Percentiles rank a stretch among this genome's conserved stretches.
phyloP scores from a whole-genome alignment of 2,113 vertebrate species.

The Aythya baeri region DNA sequence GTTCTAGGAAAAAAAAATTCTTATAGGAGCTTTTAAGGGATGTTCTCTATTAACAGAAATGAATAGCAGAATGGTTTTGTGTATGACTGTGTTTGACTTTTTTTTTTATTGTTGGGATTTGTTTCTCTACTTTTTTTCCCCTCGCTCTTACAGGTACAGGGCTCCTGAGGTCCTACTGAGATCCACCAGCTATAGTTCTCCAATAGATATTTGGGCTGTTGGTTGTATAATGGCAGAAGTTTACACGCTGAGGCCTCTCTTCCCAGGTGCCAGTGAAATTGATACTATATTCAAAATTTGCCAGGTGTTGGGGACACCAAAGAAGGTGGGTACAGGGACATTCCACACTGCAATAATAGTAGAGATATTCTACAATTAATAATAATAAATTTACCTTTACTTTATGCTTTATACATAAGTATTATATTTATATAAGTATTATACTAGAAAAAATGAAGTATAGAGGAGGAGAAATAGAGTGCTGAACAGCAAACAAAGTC shows the following conservation, averaged over 20 bases:
- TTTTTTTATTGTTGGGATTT: background rate
- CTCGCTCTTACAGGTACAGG: constrained; percentile 76
- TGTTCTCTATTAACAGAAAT: background rate
- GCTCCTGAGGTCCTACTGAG: constrained; percentile 85
- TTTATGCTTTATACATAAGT: background rate
- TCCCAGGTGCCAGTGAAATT: constrained; percentile 85
- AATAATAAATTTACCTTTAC: background rate
- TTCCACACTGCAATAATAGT: background rate
- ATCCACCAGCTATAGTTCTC: constrained; percentile 84
- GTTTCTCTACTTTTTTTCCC: background rate
- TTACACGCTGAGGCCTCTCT: constrained; percentile 83
- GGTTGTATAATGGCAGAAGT: constrained; percentile 88
- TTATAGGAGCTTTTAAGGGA: background rate
- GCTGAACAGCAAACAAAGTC: background rate
- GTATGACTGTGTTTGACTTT: background rate
- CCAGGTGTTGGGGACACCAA: constrained; percentile 84
- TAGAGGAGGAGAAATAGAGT: background rate
- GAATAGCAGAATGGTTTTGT: background rate
- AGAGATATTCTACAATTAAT: background rate
- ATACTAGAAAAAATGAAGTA: background rate
- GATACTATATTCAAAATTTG: constrained; percentile 89
- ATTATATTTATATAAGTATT: too few species aligned
- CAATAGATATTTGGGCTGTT: constrained; percentile 86
- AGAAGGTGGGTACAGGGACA: constrained; percentile 78
- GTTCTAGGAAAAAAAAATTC: background rate